Base-by-base conservation (phyloP, 2,888 invertebrate species). In the Drosophila eohydei region DNA sequence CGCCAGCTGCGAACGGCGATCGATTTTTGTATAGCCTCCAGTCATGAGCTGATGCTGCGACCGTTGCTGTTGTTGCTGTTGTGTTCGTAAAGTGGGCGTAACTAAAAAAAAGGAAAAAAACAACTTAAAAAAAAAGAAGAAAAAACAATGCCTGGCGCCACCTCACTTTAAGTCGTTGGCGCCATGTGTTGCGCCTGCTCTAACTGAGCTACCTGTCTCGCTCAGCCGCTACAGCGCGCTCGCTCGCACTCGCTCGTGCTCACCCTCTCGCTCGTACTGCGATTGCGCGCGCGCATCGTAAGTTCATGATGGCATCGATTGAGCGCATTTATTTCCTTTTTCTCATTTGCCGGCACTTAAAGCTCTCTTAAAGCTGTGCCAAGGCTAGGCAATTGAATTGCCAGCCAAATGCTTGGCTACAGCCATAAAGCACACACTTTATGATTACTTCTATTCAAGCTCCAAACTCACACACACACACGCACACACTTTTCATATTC, bases 71-170 rank as follows among this genome's bases (percentile, higher is more conserved):
- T 51, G 55, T 36, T 65, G 55, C 34, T 65, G 41, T 61, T 50
- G 32, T n/a, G 44, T 12, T 48, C n/a, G 72, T 79, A 81, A 83
- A 90, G 91, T 89, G 86, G 91, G 92, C 91, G 91, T 91, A 87
- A 88, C 92, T 88, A 79, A 89, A 91, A 79, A 69, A 64, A 50
- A 56, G 21, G 14, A 38, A n/a, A 51, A 44, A 48, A 48, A 48
- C 36, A 54, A 60, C 48, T 57, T 57, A 69, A 52, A 44, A 51
- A 46, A 59, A 82, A 76, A 81, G 36, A 43, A 46, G 54, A 64
- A 88, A 76, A 86, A 68, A 74, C 83, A 83, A 84, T 80, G 72
- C 74, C 73, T 90, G 92, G 91, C 92, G 92, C 91, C 91, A 91
- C 91, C 91, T 91, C 81, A 82, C 81, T 83, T 87, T 79, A 81